Base-by-base conservation (phyloP, 2,797 vertebrate genomes). In the Geotria australis region DNA sequence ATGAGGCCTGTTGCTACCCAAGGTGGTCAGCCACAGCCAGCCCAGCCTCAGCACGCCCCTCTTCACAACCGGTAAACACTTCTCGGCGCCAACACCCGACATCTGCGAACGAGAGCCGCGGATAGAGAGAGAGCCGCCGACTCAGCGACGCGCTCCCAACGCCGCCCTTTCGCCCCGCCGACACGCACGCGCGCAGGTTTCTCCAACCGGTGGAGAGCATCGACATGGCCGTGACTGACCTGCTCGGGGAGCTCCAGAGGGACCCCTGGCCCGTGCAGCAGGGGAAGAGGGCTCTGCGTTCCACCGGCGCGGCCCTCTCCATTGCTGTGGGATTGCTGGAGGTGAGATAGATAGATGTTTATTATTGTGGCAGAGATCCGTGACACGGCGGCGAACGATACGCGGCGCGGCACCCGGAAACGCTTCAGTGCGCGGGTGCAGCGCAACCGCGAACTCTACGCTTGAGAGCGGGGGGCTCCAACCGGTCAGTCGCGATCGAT, bases 141-240 rank as follows among this genome's bases (percentile, higher is more conserved):
- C 24, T 38, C 38, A n/a, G 24, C 24, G 24, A 38, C 24, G 24
- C 24, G 24, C 24, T 38, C 24, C 38, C 24, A 38, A 38, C 24
- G 24, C 24, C 38, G 24, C 24, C 24, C 24, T 38, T 38, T 38
- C 24, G n/a, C n/a, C 38, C 24, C 5, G 24, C 24, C 24, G 38
- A 38, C 24, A 24, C 48, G 9, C 58, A 38, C 24, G 24, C 48
- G 9, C 58, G 9, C 59, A 94, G 86, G 69, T 94, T 95, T 66
- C 73, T 95, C 60, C 85, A 95, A 58, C 83, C 86, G 5, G 81
- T 94, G 55, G 86, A 95, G 74, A 95, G 94, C 66, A 79, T 95
- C 38, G 88, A 95, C 68, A 95, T 95, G 86, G 94, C 93, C 70
- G 77, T 95, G 60, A 95, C 86, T 1, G 88, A 95, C 72, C 82